Base-by-base conservation (phyloP, 2,797 vertebrate genomes). In the Tragelaphus eurycerus region DNA sequence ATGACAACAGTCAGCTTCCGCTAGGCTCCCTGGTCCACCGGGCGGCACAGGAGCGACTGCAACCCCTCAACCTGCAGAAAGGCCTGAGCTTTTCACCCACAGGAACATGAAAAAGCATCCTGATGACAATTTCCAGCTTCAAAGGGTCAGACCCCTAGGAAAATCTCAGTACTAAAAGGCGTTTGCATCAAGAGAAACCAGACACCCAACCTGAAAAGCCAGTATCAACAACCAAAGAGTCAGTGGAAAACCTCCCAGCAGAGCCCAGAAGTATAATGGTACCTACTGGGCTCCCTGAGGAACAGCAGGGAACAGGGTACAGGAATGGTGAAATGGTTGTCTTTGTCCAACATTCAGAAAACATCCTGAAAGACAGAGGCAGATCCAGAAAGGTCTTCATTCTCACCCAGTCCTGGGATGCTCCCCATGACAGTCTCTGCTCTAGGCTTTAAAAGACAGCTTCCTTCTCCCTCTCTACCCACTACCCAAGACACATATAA, bases 121-220 rank as follows among this genome's bases (percentile, higher is more conserved):
- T 14, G 2, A 17, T n/a, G 84, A 90, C 48, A 50, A 74, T 46
- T 84, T 87, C 81, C 78, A 93, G 67, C 59, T 89, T 31, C 81
- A 84, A 64, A 76, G 48, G 67, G 88, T 52, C 57, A 11, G 52
- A 90, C 48, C 57, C 71, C 71, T 93, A 85, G 93, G 94, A 93
- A 96, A 91, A 87, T 64, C 79, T 88, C 81, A 29, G 96, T 89
- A 83, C 89, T 93, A 67, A 97, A 97, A 95, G 50, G 19, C 87
- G 86, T 93, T 90, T 97, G 90, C 93, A 59, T 90, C 10, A 0
- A 79, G 60, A 90, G 90, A 97, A 97, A 95, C 90, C 96, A 97
- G 81, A 96, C 4, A 74, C 50, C 89, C 83, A 54, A 43, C 25
- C 59, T 81, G 76, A 43, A 96, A 62, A 86, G 96, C 95, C 95